phyloP scores from a whole-genome alignment of 2,888 invertebrate species.

The Scaptomyza flava region DNA sequence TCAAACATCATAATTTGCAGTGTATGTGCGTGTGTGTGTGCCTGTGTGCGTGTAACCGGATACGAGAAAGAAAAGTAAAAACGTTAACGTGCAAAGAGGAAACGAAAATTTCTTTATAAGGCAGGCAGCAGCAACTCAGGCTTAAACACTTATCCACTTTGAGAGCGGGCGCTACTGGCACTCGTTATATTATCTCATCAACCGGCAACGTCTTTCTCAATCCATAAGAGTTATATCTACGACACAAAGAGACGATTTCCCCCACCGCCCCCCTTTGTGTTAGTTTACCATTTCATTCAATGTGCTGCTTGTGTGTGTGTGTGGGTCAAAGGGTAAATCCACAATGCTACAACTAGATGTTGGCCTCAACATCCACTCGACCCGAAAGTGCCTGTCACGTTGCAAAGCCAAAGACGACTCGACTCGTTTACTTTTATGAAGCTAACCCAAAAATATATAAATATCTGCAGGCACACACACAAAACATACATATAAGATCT shows the following conservation, averaged over 20 bases:
- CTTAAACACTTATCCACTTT: constrained; percentile 76
- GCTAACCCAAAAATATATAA: constrained; percentile 50
- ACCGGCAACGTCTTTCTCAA: constrained; percentile 65
- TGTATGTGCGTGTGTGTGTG: constrained; percentile 49
- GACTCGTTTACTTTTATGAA: constrained; percentile 40
- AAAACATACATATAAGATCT: not conserved
- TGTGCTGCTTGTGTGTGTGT: constrained; percentile 32
- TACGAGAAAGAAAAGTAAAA: constrained; percentile 64
- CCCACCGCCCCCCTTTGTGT: constrained; percentile 26
- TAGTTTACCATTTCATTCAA: constrained; percentile 33
- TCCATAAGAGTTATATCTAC: constrained; percentile 54
- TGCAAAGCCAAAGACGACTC: constrained; percentile 28
- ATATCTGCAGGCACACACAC: constrained; percentile 13
- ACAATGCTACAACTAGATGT: constrained; percentile 63
- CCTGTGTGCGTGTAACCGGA: constrained; percentile 67
- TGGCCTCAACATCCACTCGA: constrained; percentile 55
- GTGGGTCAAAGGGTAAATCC: constrained; percentile 70
- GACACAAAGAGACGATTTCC: constrained; percentile 22
- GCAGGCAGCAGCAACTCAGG: constrained; percentile 59
- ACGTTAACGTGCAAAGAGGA: constrained; percentile 53
- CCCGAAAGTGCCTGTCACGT: constrained; percentile 52
- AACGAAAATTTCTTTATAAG: constrained; percentile 73
- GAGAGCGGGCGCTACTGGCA: constrained; percentile 44
- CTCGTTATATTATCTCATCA: constrained; percentile 75
- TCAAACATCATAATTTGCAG: constrained; percentile 74